Evolutionary conservation across 2,113 vertebrate genomes (phyloP).

Genomic region (Pseudorasbora parva): DNA sequence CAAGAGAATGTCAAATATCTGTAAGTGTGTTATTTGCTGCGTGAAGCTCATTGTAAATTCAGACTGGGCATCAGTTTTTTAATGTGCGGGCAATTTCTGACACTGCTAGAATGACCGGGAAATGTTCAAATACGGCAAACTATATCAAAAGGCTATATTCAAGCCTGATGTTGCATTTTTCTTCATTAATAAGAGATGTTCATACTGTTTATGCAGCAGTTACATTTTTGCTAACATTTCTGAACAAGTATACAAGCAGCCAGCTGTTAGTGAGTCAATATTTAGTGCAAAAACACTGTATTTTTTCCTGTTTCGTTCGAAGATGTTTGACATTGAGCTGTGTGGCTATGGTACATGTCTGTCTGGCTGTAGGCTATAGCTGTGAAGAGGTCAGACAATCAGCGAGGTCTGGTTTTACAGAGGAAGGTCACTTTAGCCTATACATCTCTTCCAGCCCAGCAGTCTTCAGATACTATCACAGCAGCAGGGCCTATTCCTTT

Average conservation of each 20-base stretch:
- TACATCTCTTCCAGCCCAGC: conserved; percentile 34
- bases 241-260: background rate
- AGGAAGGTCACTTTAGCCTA: conserved; percentile 31
- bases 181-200: conserved; percentile 33
- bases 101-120: conserved; percentile 16
- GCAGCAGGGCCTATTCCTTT: conserved; percentile 61
- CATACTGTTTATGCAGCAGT: conserved; percentile 30
- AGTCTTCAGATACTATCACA: conserved; percentile 49
- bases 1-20: conserved; percentile 71
- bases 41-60: conserved; percentile 63
- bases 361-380: conserved; percentile 32
- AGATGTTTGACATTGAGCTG: conserved; percentile 40
- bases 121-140: conserved; percentile 2
- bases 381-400: conserved; percentile 30
- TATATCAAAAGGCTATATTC: conserved; percentile 40
- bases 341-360: background rate
- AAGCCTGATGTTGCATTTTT: conserved; percentile 38
- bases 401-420: conserved; percentile 26
- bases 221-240: conserved; percentile 6
- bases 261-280: background rate
- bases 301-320: background rate
- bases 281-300: background rate
- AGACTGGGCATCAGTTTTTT: conserved; percentile 58
- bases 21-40: conserved; percentile 67
- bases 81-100: conserved; percentile 35